phyloP scores from a whole-genome alignment of 2,113 vertebrate species.

The Pseudolaguvia tuberculata region DNA sequence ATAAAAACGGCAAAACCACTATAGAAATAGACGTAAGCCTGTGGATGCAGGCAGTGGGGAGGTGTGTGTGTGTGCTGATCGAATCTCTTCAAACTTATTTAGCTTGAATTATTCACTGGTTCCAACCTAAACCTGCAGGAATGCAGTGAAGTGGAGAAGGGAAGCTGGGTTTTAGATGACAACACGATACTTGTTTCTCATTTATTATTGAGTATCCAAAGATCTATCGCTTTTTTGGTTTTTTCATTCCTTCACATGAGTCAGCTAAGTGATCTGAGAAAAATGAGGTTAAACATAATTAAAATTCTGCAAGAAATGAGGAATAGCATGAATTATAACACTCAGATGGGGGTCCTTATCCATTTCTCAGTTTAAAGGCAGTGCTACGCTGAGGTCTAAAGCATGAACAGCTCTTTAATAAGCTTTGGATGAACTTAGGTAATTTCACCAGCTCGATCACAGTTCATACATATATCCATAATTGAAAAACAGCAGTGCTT shows the following conservation, averaged over 20 bases:
- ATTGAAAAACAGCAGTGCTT: constrained; percentile 17
- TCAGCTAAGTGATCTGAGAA: not conserved
- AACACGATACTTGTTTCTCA: constrained; percentile 37
- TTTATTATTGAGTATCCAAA: constrained; percentile 46
- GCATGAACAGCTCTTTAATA: constrained; percentile 1
- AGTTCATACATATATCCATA: constrained; percentile 21
- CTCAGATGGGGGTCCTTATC: not conserved
- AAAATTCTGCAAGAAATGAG: constrained; percentile 8
- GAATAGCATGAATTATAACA: constrained; percentile 1
- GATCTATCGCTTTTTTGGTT: constrained; percentile 11
- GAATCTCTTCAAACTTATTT: constrained; percentile 49
- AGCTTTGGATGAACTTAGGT: constrained; percentile 1
- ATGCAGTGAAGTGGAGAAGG: constrained; percentile 29
- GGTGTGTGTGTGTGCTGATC: not conserved
- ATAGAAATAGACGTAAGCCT: not conserved
- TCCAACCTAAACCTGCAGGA: constrained; percentile 13
- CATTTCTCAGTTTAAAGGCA: not conserved
- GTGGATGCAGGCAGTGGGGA: constrained; percentile 3
- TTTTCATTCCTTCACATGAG: constrained; percentile 16
- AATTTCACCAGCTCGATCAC: constrained; percentile 3
- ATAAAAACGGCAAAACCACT: not conserved
- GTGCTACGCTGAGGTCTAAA: not conserved
- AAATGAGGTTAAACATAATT: constrained; percentile 4
- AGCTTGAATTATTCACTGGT: constrained; percentile 50
- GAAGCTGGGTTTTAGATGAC: constrained; percentile 46